phyloP scores from a whole-genome alignment of 1,140 invertebrate genomes.

The Zaprionus inermis region DNA sequence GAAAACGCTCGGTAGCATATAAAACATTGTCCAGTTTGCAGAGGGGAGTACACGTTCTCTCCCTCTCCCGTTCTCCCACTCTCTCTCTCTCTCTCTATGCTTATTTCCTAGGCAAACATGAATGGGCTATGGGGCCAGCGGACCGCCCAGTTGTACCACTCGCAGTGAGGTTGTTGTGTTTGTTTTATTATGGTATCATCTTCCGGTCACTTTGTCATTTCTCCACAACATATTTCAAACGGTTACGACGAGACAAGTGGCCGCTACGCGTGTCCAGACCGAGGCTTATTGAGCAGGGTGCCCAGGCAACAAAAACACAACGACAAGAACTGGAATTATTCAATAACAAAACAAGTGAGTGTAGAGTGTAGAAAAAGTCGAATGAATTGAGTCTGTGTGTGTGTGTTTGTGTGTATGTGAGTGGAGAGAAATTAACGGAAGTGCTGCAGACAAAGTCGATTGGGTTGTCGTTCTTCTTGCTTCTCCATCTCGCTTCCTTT shows the following conservation, averaged over 20 bases:
- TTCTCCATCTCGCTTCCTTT: constrained; percentile 4
- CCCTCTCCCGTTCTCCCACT: too few species aligned
- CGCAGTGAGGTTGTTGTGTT: constrained; percentile 34
- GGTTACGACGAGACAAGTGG: constrained; percentile 72
- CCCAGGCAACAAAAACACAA: constrained; percentile 17
- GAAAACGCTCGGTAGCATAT: constrained; percentile 63
- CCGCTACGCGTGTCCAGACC: constrained; percentile 56
- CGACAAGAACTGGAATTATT: constrained; percentile 56
- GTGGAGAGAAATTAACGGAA: constrained; percentile 52
- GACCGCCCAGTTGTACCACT: constrained; percentile 7
- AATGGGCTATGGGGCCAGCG: constrained; percentile 1
- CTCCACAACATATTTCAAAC: constrained; percentile 78
- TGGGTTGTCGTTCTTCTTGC: constrained; percentile 13
- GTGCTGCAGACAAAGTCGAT: constrained; percentile 66
- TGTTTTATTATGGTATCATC: constrained; percentile 81
- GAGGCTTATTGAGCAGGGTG: constrained; percentile 2
- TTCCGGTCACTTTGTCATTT: constrained; percentile 83
- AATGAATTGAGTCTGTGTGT: constrained; percentile 7
- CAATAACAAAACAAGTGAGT: constrained; percentile 43
- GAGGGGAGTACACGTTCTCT: background rate
- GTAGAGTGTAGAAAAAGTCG: constrained; percentile 1
- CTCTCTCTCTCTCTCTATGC: constrained; percentile 24
- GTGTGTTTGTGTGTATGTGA: background rate
- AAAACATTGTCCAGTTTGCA: constrained; percentile 64
- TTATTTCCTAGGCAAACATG: constrained; percentile 71